Evolutionary conservation across 64 coral and sea anemone species (phyloP).

Genomic region (Montipora foliosa): DNA sequence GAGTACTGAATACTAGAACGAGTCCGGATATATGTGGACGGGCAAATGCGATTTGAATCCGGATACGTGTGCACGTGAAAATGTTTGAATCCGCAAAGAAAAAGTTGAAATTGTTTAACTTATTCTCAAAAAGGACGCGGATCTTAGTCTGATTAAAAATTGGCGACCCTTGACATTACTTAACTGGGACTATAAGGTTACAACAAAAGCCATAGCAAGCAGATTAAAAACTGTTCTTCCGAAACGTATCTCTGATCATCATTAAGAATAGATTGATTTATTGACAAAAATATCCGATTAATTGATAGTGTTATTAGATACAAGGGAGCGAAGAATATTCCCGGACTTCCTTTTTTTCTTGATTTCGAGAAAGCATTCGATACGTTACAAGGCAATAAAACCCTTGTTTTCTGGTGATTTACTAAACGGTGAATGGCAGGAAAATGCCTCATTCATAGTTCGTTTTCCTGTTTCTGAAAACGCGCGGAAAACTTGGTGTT

Average conservation of each 20-base stretch:
- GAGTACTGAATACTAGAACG: no score
- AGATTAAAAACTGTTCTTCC: conserved; percentile 1
- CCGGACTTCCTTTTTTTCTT: neutral
- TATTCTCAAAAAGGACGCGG: neutral
- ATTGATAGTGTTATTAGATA: neutral
- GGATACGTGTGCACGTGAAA: no score
- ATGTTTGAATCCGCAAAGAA: neutral
- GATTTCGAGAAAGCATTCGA: neutral
- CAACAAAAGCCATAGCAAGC: conserved; percentile 1
- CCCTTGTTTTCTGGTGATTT: no score
- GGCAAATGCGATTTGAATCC: no score
- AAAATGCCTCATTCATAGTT: no score
- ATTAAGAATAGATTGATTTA: conserved; percentile 12
- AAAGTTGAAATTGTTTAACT: neutral
- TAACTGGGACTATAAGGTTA: neutral
- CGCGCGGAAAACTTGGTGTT: no score
- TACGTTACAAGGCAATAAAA: neutral
- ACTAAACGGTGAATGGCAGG: no score
- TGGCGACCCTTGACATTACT: neutral
- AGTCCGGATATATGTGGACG: no score
- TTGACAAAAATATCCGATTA: neutral
- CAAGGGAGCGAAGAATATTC: neutral
- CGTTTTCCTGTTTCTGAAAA: no score
- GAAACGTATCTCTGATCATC: neutral
- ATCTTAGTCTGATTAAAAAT: neutral